These are phyloP conservation scores for Drosophila affinis DNA, from an alignment of 2,888 invertebrate genomes.

Conservation along the genomic window DNA sequence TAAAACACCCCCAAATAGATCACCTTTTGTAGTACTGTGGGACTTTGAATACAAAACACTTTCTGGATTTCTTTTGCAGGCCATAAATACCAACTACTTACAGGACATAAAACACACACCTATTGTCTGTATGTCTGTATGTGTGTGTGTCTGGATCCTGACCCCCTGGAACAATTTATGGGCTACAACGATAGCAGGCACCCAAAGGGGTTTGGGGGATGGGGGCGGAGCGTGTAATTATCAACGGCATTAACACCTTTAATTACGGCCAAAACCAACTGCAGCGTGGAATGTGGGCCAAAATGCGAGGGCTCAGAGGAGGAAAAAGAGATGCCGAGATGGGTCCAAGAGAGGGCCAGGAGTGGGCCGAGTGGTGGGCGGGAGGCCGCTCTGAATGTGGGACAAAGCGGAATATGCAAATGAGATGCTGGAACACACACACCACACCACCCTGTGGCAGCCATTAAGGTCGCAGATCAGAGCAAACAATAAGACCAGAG, in stretches of 20 bases:
- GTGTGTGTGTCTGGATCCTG: slow-evolving; percentile 14
- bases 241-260: slow-evolving; percentile 77
- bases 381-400: background rate
- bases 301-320: slow-evolving; percentile 14
- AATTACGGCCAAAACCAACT: slow-evolving; percentile 57
- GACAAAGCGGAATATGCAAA: slow-evolving; percentile 57
- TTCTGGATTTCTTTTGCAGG: slow-evolving; percentile 24
- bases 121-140: background rate
- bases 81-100: slow-evolving; percentile 60
- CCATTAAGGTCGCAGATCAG: slow-evolving; percentile 54
- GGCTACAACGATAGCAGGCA: slow-evolving; percentile 58
- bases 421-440: slow-evolving; percentile 20
- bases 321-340: background rate
- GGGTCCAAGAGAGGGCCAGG: background rate
- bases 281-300: slow-evolving; percentile 64
- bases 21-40: slow-evolving; percentile 5
- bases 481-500: slow-evolving; percentile 37
- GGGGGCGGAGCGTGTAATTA: slow-evolving; percentile 62
- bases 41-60: slow-evolving; percentile 5
- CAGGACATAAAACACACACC: slow-evolving; percentile 61
- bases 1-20: slow-evolving; percentile 4
- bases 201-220: background rate
- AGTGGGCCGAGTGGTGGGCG: background rate
- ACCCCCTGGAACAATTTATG: slow-evolving; percentile 63
- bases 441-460: background rate